A percentile compares a stretch with the other conserved stretches of the same genome.
phyloP scores from a whole-genome alignment of 2,888 invertebrate genomes.

The Drosophila sordidula region DNA sequence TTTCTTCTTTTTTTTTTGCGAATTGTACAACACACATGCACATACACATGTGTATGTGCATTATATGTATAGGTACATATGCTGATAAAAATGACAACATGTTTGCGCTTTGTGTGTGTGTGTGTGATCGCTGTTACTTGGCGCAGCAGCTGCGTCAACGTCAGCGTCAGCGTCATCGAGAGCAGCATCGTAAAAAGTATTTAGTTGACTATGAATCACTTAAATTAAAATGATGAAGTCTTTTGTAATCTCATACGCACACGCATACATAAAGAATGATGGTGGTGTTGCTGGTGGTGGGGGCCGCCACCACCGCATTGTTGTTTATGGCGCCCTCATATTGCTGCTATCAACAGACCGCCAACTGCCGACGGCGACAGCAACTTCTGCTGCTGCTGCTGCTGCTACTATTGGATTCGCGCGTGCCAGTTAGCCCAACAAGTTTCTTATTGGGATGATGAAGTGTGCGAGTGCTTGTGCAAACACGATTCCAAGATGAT shows the following conservation, averaged over 20 bases:
- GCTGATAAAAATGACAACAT: conserved; percentile 64
- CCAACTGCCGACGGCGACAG: conserved; percentile 18
- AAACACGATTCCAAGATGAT: conserved; percentile 58
- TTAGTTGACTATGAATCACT: conserved; percentile 51
- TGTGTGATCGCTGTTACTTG: not conserved
- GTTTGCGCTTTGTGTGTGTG: conserved; percentile 29
- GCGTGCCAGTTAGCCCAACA: conserved; percentile 63
- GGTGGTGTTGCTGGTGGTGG: not conserved
- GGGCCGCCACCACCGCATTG: conserved; percentile 35
- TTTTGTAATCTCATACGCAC: conserved; percentile 35
- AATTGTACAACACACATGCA: conserved; percentile 29
- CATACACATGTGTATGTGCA: conserved; percentile 1
- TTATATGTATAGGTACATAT: conserved; percentile 30
- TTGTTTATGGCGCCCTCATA: conserved; percentile 63
- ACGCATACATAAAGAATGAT: conserved; percentile 1
- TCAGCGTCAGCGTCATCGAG: conserved; percentile 18
- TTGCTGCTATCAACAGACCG: conserved; percentile 56
- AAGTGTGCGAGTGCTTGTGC: conserved; percentile 18
- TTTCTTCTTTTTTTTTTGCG: conserved; percentile 33
- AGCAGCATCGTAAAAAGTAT: conserved; percentile 52
- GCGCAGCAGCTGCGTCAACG: conserved; percentile 24
- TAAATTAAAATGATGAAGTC: conserved; percentile 46
- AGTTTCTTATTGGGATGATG: conserved; percentile 73
- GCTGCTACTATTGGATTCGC: conserved; percentile 40
- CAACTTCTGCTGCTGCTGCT: conserved; percentile 19